phyloP scores from a whole-genome alignment of 2,113 vertebrate genomes.

The Limnothrissa miodon region DNA sequence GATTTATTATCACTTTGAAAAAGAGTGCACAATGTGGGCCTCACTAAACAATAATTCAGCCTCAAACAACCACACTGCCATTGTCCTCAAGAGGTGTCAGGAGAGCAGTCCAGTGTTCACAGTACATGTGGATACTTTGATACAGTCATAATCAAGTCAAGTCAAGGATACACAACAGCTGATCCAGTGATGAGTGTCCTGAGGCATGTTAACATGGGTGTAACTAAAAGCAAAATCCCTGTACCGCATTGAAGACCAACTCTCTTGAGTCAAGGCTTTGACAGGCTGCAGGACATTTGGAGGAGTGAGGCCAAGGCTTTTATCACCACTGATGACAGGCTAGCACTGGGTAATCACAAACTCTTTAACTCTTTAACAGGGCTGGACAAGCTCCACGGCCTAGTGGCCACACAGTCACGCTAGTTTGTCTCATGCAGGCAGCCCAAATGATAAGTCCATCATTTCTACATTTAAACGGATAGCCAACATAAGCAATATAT shows the following conservation, averaged over 20 bases:
- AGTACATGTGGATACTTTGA: background rate
- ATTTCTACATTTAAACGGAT: background rate
- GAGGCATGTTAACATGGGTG: background rate
- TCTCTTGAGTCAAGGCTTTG: slow-evolving; percentile 61
- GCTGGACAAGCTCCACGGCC: background rate
- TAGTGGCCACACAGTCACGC: background rate
- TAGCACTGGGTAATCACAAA: slow-evolving; percentile 63
- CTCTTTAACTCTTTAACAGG: slow-evolving; percentile 49
- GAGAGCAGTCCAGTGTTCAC: background rate
- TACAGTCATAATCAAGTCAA: background rate
- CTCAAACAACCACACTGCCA: background rate
- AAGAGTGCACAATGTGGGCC: slow-evolving; percentile 10
- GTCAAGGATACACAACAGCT: background rate
- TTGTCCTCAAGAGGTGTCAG: background rate
- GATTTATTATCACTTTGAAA: slow-evolving; percentile 24
- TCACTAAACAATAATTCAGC: slow-evolving; percentile 4
- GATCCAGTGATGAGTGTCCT: background rate
- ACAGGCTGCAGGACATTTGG: slow-evolving; percentile 71
- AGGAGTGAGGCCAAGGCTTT: slow-evolving; percentile 57
- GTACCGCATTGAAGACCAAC: background rate
- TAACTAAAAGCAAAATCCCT: background rate
- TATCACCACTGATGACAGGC: slow-evolving; percentile 76
- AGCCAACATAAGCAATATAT: background rate
- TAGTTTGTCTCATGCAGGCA: background rate
- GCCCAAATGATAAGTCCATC: background rate